Percentiles rank a stretch among this genome's conserved stretches.
phyloP scores from a whole-genome alignment of 2,888 invertebrate species.

The Chelonus formosanus region DNA sequence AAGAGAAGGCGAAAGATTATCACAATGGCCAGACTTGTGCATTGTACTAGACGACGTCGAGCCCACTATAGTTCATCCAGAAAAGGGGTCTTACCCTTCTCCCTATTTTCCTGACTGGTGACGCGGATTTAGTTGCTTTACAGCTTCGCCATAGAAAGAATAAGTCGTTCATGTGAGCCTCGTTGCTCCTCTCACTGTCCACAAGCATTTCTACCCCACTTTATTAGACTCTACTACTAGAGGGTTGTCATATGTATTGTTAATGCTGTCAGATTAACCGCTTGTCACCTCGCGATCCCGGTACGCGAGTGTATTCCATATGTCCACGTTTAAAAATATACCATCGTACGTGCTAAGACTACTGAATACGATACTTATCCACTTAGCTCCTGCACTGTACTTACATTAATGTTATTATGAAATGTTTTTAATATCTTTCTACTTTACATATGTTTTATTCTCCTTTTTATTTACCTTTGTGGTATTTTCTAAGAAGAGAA shows the following conservation, averaged over 20 bases:
- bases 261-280: slow-evolving; percentile 29
- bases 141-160: slow-evolving; percentile 54
- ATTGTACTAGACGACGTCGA: slow-evolving; percentile 41
- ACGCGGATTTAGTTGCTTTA: slow-evolving; percentile 63
- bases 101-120: slow-evolving; percentile 57
- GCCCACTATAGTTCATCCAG: slow-evolving; percentile 42
- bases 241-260: slow-evolving; percentile 24
- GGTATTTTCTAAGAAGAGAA: too few species aligned
- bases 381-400: too few species aligned
- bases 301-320: too few species aligned
- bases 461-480: too few species aligned
- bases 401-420: too few species aligned
- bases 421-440: too few species aligned
- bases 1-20: slow-evolving; percentile 22
- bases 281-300: slow-evolving; percentile 17
- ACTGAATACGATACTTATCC: too few species aligned
- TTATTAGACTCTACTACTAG: slow-evolving; percentile 9
- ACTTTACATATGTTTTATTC: too few species aligned
- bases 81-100: slow-evolving; percentile 44
- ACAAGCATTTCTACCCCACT: slow-evolving; percentile 27
- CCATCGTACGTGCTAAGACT: too few species aligned
- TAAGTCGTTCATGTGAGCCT: slow-evolving; percentile 50
- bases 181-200: slow-evolving; percentile 39
- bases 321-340: too few species aligned
- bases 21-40: slow-evolving; percentile 45